Evolutionary conservation across 2,113 vertebrate genomes (phyloP).

Genomic region (Meleagris gallopavo): DNA sequence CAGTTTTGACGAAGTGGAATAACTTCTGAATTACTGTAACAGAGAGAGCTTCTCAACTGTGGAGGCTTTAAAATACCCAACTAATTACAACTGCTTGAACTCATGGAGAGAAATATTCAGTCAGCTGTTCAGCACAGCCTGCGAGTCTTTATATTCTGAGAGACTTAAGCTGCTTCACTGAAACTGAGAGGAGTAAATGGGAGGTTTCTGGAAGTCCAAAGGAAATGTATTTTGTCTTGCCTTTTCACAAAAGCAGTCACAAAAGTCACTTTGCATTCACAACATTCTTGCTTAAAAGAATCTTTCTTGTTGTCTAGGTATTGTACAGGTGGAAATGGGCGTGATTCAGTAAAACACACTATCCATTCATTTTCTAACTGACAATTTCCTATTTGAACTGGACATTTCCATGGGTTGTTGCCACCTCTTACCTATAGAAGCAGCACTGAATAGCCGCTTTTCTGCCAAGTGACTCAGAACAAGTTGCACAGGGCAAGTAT

Average conservation of each 20-base stretch:
- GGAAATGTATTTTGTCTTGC: background rate
- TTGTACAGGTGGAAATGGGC: slow-evolving; percentile 18
- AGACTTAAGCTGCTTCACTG: background rate
- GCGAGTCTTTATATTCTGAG: background rate
- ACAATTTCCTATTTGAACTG: background rate
- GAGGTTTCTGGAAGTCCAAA: background rate
- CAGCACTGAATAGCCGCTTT: slow-evolving; percentile 22
- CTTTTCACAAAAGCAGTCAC: background rate
- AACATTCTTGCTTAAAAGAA: background rate
- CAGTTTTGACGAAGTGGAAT: background rate
- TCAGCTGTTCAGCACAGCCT: background rate
- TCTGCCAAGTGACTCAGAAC: slow-evolving; percentile 28
- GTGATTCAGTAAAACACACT: background rate
- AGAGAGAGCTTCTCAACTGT: background rate
- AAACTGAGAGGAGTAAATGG: background rate
- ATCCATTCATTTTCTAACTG: slow-evolving; percentile 7
- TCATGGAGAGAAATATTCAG: background rate
- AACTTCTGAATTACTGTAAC: background rate
- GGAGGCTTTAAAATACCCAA: background rate
- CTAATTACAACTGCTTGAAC: background rate
- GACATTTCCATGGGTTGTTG: background rate
- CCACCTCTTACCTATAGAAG: background rate
- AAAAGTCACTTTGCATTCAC: background rate
- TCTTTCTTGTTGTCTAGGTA: background rate
- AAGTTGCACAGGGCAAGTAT: slow-evolving; percentile 2